These are phyloP conservation scores for Megaceryle maxima DNA, from an alignment of 2,113 vertebrate species.

Conservation along the genomic window DNA sequence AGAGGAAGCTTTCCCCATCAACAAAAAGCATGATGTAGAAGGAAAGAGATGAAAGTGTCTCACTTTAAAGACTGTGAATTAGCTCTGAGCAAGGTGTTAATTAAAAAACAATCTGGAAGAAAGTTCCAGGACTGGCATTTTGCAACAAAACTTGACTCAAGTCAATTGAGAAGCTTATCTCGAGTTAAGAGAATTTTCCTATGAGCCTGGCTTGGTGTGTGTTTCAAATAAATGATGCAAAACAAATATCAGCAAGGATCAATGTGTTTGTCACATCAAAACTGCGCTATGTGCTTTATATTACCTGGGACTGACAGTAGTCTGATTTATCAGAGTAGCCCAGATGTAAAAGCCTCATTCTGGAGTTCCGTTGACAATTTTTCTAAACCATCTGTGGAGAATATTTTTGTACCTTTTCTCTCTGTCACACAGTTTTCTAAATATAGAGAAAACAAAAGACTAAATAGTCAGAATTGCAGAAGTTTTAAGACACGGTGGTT, in stretches of 20 bases:
- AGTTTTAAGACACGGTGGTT: not conserved
- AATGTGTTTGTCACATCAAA: conserved; percentile 56
- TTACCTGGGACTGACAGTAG: not conserved
- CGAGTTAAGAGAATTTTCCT: not conserved
- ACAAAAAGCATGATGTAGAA: not conserved
- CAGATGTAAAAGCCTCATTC: not conserved
- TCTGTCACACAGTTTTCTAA: not conserved
- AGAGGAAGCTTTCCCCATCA: not conserved
- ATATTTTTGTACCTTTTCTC: not conserved
- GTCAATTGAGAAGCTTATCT: not conserved
- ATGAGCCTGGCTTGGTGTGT: not conserved
- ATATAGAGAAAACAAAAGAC: not conserved
- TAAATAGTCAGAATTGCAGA: not conserved
- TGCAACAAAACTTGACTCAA: conserved; percentile 5
- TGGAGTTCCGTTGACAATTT: not conserved
- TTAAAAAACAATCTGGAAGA: conserved; percentile 48
- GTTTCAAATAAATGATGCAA: conserved; percentile 48
- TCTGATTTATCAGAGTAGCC: not conserved
- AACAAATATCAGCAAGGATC: conserved; percentile 39
- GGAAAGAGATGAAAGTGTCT: conserved; percentile 27
- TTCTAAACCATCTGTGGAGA: not conserved
- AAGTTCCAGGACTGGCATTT: conserved; percentile 33
- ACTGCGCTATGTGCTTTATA: conserved; percentile 1
- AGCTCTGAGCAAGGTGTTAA: conserved; percentile 58
- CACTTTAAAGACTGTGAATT: conserved; percentile 37